Percentiles rank a stretch among this genome's conserved stretches.
These are phyloP conservation scores for Dynastes tityus DNA, from an alignment of 2,888 invertebrate genomes.

Conservation along the genomic window DNA sequence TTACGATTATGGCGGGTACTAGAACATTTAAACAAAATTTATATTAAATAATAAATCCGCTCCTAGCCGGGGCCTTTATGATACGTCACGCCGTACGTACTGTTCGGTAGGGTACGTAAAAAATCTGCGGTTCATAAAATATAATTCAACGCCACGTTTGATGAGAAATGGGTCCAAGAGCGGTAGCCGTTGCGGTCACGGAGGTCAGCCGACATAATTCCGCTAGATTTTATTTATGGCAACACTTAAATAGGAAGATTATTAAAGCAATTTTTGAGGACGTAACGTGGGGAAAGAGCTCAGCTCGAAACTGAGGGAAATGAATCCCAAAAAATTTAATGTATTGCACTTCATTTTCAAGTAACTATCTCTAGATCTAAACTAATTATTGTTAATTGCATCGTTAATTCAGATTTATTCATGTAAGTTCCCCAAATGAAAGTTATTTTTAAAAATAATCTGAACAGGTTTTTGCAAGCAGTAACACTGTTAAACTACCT, in stretches of 20 bases:
- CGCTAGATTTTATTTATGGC: conserved; percentile 43
- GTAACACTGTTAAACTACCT: no score
- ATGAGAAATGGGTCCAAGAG: conserved; percentile 26
- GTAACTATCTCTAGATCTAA: no score
- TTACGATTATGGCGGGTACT: not conserved
- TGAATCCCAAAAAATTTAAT: no score
- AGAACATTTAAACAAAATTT: not conserved
- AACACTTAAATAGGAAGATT: conserved; percentile 39
- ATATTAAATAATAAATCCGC: conserved; percentile 13
- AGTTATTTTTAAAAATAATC: no score
- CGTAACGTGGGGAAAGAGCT: no score
- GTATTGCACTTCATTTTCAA: no score
- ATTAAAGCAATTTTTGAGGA: conserved; percentile 22
- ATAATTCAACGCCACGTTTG: conserved; percentile 30
- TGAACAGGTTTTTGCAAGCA: no score
- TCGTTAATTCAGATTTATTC: no score
- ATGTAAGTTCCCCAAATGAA: no score
- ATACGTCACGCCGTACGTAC: not conserved
- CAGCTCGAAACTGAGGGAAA: no score
- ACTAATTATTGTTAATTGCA: no score
- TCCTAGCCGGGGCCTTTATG: no score
- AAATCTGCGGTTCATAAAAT: not conserved
- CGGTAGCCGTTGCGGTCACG: conserved; percentile 28
- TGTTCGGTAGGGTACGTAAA: not conserved
- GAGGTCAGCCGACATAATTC: conserved; percentile 27